A percentile compares a stretch with the other conserved stretches of the same genome.
Conservation (phyloP, 2,888 invertebrate species). For the Eupithecia centaureata region DNA sequence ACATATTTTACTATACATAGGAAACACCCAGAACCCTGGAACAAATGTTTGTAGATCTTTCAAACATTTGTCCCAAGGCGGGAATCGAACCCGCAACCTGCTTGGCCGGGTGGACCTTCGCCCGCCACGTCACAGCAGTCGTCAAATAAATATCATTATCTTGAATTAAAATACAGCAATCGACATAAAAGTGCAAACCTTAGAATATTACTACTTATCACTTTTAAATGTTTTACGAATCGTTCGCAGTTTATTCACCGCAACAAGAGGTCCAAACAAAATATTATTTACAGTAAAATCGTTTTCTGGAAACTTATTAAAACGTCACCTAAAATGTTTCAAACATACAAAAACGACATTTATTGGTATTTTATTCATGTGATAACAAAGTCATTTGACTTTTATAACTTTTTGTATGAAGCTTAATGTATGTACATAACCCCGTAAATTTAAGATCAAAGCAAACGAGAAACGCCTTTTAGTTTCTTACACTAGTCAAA, state of each 20-base stretch:
- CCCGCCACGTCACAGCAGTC: no score
- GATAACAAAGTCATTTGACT: slow-evolving; percentile 39
- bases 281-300: slow-evolving; percentile 17
- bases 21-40: no score
- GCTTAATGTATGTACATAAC: slow-evolving; percentile 31
- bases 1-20: no score
- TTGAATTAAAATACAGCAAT: no score
- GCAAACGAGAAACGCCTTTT: background rate
- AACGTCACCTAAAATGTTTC: slow-evolving; percentile 36
- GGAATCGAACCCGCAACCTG: no score
- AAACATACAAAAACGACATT: slow-evolving; percentile 44
- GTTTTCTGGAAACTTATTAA: slow-evolving; percentile 33
- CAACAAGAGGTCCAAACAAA: background rate
- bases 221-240: background rate
- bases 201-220: no score
- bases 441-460: slow-evolving; percentile 36
- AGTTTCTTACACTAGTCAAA: background rate
- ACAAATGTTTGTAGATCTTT: no score
- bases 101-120: no score
- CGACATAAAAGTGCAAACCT: no score
- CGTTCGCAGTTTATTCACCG: background rate
- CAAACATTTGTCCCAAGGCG: no score
- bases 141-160: no score
- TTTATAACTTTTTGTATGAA: slow-evolving; percentile 34
- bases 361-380: slow-evolving; percentile 49